Evolutionary conservation across 2,888 invertebrate genomes (phyloP), one percentile per base, ranked within the genome.

Genomic region (Minunthozetes semirufus): DNA sequence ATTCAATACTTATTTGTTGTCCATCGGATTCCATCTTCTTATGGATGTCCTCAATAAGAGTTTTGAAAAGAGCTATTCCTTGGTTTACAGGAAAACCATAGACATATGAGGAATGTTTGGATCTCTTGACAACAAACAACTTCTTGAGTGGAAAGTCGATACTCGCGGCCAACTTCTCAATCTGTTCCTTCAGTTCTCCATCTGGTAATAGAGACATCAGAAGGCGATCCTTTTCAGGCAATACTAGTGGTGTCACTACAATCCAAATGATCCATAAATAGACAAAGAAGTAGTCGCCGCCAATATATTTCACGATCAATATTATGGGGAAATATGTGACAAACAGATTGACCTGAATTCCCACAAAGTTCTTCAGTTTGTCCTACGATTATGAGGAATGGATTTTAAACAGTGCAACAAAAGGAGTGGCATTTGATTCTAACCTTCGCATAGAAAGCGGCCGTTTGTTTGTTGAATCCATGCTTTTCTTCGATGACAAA

Each of bases 11-110:
- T 33, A 38, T 68, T n/a, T n/a, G n/a, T 17, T 33, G 61, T 2
- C 70, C 46, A 29, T 61, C 76, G 4, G 56, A 77, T 72, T 75
- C 73, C 68, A 73, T 76, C 72, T 73, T 72, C 53, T 71, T 73
- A 33, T 72, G 76, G 78, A 89, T 89, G 80, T 89, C 90, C 79
- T 93, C 90, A 33, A 99, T 84, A 72, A 99, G 85, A 0, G 99
- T 99, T 83, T 99, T 98, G 84, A 94, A 99, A 15, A 99, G 85
- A 1, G 99, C 99, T 82, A 99, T 99, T 73, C 98, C 87, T 83
- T 99, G 99, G 76, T 93, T 90, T 80, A 96, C 96, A 87, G 93
- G 94, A 80, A 99, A 89, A 0, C 99, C 99, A 83, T 94, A 97
- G 82, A 98, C 92, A 83, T 98, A 99, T 0, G 94, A 91, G 3